phyloP scores from a whole-genome alignment of 2,113 vertebrate genomes.

The Bucco capensis region DNA sequence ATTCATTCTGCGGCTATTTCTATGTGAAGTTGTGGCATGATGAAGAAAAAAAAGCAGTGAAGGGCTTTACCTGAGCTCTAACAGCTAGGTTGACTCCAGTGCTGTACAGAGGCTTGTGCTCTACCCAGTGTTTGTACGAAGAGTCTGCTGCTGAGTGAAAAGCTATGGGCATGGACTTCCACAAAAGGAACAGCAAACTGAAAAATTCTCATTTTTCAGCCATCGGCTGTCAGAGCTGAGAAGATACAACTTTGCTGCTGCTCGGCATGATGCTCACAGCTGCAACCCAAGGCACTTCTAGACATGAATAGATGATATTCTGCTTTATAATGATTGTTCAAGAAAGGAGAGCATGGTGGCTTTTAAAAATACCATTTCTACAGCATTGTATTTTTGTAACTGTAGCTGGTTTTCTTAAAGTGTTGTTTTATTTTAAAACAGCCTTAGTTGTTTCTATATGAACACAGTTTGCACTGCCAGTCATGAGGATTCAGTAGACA shows the following conservation, averaged over 20 bases:
- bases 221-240: not conserved
- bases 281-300: not conserved
- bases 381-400: not conserved
- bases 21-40: accelerated
- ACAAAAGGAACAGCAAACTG: not conserved
- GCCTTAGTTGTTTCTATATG: not conserved
- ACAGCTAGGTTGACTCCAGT: accelerated
- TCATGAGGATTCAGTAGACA: accelerated
- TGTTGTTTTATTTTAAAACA: not conserved
- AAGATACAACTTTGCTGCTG: not conserved
- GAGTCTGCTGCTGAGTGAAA: not conserved
- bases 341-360: not conserved
- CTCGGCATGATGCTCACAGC: not conserved
- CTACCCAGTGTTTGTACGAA: not conserved
- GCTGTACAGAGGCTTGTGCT: not conserved
- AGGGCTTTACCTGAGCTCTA: not conserved
- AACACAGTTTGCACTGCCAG: not conserved
- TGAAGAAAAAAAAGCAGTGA: accelerated
- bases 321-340: not conserved
- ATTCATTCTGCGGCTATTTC: no score
- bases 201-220: not conserved
- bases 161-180: not conserved
- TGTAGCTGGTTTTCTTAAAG: not conserved
- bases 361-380: not conserved
- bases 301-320: not conserved